Base-by-base conservation (phyloP, 2,113 vertebrate genomes). In the Accipiter virgatus region DNA sequence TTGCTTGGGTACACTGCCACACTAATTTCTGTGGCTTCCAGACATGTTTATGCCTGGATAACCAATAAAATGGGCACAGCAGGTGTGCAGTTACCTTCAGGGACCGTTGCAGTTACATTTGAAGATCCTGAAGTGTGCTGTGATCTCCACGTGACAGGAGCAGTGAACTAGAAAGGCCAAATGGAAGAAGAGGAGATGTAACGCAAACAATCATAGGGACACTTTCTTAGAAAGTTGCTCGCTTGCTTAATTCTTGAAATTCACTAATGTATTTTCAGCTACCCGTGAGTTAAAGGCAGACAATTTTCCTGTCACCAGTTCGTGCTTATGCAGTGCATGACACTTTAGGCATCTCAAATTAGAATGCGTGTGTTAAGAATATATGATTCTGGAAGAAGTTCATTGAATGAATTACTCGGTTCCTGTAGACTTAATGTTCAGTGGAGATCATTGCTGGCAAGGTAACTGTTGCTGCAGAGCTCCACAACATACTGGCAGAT, bases 401-500 rank as follows among this genome's bases (percentile, higher is more conserved):
- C 40, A 63, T 94, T 90, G 88, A 78, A 81, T 88, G 9, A 74
- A 75, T 94, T 88, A 47, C 45, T 94, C 55, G 48, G 47, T 88
- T 97, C 72, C 80, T 93, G 67, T 67, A 81, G 80, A 81, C 82
- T 74, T 88, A 18, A 68, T 87, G 72, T 91, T 95, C 80, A 81
- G 23, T 70, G 56, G 65, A 72, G 34, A 86, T 81, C 16, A 25
- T 34, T 92, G 63, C 82, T 96, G 90, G 92, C 90, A 93, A 70
- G 52, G 71, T 71, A 83, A 56, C 43, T 70, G 70, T 82, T 96
- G 85, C 85, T 78, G 47, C 52, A 40, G 72, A 81, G 32, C 61
- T 92, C 72, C 11, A 8, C 0, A 0, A 15, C 20, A 6, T 27
- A 27, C 40, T 70, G 78, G 26, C 66, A 72, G 83, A 83, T 90